These are phyloP conservation scores for Cercopithecus mona DNA, from an alignment of 2,113 vertebrate genomes.

Conservation along the genomic window DNA sequence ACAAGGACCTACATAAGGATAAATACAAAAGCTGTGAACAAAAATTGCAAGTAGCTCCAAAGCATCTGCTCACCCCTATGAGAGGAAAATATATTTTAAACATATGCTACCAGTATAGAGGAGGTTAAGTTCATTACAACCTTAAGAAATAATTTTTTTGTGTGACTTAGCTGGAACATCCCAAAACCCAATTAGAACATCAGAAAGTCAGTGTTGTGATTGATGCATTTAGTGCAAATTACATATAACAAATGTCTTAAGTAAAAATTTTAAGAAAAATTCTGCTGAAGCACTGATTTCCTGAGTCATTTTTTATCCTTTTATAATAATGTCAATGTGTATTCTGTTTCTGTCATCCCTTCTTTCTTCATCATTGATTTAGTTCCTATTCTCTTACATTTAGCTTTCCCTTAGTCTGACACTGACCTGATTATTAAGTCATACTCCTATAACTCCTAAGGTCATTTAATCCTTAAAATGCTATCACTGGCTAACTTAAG, in stretches of 20 bases:
- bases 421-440: neutral
- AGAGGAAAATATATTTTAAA: neutral
- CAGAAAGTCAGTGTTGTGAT: neutral
- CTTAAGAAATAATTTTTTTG: neutral
- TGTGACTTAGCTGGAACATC: neutral
- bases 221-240: neutral
- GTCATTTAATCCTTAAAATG: neutral
- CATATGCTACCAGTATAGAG: neutral
- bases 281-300: neutral
- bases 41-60: neutral
- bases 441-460: neutral
- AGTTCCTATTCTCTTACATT: neutral
- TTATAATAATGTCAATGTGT: neutral
- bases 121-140: neutral
- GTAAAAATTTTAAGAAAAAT: conserved; percentile 3
- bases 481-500: neutral
- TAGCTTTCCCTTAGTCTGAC: neutral
- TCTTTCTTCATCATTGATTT: neutral
- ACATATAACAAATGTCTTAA: neutral
- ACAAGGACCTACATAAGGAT: neutral
- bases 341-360: neutral
- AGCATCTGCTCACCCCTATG: neutral
- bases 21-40: neutral
- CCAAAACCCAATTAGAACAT: conserved; percentile 16
- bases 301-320: neutral